Conservation (phyloP, 64 coral and sea anemone species). For the Montipora cactus region DNA sequence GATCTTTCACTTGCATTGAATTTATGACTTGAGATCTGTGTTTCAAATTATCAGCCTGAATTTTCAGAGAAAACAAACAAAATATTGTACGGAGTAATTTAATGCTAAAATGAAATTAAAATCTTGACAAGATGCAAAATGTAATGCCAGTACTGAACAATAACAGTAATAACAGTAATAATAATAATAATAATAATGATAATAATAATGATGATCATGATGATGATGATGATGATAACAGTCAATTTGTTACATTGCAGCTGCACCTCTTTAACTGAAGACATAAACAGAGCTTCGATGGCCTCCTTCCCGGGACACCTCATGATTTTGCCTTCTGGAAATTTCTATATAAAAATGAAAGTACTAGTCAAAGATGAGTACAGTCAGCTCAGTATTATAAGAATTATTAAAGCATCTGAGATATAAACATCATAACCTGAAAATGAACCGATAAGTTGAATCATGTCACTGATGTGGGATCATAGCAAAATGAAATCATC, state of each 20-base stretch:
- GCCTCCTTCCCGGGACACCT: conserved; percentile 93
- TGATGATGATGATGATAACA: not conserved
- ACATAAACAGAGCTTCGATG: conserved; percentile 95
- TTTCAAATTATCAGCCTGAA: conserved; percentile 95
- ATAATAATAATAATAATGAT: no score
- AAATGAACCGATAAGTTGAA: no score
- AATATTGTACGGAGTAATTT: not conserved
- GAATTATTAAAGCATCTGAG: no score
- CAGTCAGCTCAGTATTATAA: not conserved
- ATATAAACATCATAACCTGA: no score
- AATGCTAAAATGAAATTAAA: no score
- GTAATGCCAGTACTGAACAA: no score
- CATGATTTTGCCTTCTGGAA: conserved; percentile 95
- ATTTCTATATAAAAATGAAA: conserved; percentile 64
- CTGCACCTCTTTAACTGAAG: conserved; percentile 94
- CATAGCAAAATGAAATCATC: not conserved
- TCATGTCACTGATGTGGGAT: no score
- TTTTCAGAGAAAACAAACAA: not conserved
- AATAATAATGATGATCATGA: not conserved
- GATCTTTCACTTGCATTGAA: conserved; percentile 98
- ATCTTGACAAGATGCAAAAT: no score
- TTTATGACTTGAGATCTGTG: conserved; percentile 99
- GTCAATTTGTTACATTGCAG: not conserved
- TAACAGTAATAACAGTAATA: no score
- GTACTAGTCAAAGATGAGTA: no score